Percentiles rank a stretch among this genome's conserved stretches.
Evolutionary conservation across 1,140 invertebrate species (phyloP).

Genomic region (Drosophila paulistorum): DNA sequence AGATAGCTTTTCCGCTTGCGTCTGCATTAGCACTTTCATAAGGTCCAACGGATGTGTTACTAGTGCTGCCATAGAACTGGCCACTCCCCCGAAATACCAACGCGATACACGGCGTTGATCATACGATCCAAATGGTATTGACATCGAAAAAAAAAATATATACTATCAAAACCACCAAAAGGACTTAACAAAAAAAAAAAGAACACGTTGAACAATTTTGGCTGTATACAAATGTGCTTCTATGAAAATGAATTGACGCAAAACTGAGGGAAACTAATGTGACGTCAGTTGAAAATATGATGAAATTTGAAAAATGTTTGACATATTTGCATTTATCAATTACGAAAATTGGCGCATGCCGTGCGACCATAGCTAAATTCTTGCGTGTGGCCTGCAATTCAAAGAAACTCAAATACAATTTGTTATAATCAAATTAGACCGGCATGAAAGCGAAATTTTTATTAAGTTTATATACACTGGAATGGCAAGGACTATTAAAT

Average conservation of each 20-base stretch:
- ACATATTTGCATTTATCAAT: conserved; percentile 22
- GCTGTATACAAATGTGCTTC: not conserved
- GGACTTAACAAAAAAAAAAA: not conserved
- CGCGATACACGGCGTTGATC: conserved; percentile 59
- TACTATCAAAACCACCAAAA: not conserved
- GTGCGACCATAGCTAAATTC: not conserved
- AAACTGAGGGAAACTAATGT: not conserved
- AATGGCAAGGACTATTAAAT: not conserved
- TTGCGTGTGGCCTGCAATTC: conserved; percentile 18
- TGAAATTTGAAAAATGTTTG: conserved; percentile 5
- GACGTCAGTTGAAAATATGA: conserved; percentile 2
- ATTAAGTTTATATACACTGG: conserved; percentile 5
- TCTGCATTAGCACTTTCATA: conserved; percentile 98
- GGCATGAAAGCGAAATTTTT: not conserved
- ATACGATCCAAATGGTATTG: conserved; percentile 13
- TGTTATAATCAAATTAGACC: conserved; percentile 22
- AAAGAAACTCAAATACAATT: conserved; percentile 2
- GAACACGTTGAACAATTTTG: not conserved
- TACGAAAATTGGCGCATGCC: conserved; percentile 21
- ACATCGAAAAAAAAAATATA: not conserved
- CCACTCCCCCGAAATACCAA: conserved; percentile 97
- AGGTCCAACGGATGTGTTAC: conserved; percentile 98
- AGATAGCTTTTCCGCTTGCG: conserved; percentile 91
- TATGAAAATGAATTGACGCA: not conserved
- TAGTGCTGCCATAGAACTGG: conserved; percentile 92